Evolutionary conservation across 1,140 invertebrate species (phyloP).

Genomic region (Caerostris darwini): DNA sequence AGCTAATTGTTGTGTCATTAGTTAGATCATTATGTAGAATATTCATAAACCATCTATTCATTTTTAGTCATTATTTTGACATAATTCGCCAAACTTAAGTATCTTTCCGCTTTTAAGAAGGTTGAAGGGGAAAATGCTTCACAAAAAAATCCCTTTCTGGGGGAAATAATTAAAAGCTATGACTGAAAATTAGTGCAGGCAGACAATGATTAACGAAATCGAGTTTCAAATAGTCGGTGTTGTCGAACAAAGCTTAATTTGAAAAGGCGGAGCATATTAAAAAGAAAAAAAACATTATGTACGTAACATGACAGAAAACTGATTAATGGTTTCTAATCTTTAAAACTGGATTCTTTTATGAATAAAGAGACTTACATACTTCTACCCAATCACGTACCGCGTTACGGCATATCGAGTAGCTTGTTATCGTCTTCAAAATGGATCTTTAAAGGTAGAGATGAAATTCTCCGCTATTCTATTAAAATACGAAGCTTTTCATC

Average conservation of each 20-base stretch:
- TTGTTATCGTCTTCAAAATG: slow-evolving; percentile 23
- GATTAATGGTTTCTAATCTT: slow-evolving; percentile 31
- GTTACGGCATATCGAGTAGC: slow-evolving; percentile 6
- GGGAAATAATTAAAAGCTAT: slow-evolving; percentile 34
- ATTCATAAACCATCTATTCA: slow-evolving; percentile 35
- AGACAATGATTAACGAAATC: slow-evolving; percentile 36
- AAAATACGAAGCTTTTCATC: slow-evolving; percentile 32
- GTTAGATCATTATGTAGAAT: neutral
- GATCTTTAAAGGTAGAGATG: slow-evolving; percentile 12
- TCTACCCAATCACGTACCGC: neutral
- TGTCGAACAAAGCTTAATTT: slow-evolving; percentile 26
- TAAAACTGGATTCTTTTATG: slow-evolving; percentile 27
- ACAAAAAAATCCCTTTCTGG: neutral
- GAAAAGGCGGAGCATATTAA: neutral
- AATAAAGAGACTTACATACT: slow-evolving; percentile 4
- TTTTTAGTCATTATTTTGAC: slow-evolving; percentile 27
- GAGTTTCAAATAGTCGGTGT: neutral
- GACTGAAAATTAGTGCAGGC: slow-evolving; percentile 20
- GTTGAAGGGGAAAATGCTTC: neutral
- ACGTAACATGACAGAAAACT: neutral
- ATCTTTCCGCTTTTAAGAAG: neutral
- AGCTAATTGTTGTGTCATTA: slow-evolving; percentile 32
- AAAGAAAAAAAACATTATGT: neutral
- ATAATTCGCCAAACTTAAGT: neutral
- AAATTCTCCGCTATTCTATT: slow-evolving; percentile 11